These are phyloP conservation scores for Podargus strigoides DNA, from an alignment of 2,797 vertebrate genomes.

Conservation along the genomic window DNA sequence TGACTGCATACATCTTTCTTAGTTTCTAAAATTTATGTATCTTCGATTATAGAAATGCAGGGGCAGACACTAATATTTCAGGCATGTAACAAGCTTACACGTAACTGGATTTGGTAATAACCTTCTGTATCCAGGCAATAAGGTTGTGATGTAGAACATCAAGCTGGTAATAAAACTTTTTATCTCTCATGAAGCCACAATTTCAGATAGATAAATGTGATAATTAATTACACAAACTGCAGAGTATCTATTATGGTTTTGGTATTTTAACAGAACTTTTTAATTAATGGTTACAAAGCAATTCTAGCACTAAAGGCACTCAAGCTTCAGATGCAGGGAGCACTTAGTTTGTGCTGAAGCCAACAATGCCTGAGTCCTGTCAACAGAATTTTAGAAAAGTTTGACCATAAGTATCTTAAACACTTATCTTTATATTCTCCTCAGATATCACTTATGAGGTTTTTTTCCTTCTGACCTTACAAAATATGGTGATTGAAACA, in stretches of 20 bases:
- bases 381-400: background rate
- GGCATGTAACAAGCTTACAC: background rate
- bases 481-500: background rate
- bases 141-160: background rate
- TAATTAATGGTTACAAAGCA: background rate
- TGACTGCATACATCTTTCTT: background rate
- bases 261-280: background rate
- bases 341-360: background rate
- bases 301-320: background rate
- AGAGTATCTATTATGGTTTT: background rate
- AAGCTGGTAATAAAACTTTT: background rate
- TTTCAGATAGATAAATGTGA: background rate
- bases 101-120: background rate
- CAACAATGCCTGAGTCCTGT: background rate
- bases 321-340: background rate
- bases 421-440: background rate
- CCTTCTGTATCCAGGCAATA: background rate
- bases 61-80: background rate
- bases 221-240: background rate
- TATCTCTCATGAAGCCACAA: background rate
- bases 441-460: background rate
- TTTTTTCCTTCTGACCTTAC: background rate
- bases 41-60: background rate
- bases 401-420: background rate
- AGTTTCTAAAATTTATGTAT: background rate